Percentiles rank a stretch among this genome's conserved stretches.
Conservation (phyloP, 2,888 invertebrate genomes). For the Eurytoma californica region DNA sequence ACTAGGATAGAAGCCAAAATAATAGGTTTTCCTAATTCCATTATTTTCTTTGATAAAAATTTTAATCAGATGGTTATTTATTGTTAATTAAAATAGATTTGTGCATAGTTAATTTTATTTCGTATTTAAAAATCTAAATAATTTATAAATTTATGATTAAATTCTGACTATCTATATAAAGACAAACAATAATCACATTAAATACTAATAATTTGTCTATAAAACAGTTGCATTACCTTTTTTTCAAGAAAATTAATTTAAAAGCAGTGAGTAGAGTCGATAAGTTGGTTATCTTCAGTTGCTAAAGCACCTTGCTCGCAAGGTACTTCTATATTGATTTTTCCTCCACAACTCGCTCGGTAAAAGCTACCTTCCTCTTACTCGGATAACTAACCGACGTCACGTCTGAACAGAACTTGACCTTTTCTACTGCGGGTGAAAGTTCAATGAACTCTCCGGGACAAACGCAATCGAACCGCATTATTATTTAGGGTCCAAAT, state of each 20-base stretch:
- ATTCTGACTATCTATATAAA: too few relatives aligned
- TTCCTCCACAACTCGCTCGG: not conserved
- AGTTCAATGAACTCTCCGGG: not conserved
- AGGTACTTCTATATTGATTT: not conserved
- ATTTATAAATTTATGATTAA: too few relatives aligned
- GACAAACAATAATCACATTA: too few relatives aligned
- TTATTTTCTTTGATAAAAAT: not conserved
- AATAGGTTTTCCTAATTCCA: not conserved
- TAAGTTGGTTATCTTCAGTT: conserved; percentile 38
- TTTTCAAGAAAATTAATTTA: not conserved
- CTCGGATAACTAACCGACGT: not conserved
- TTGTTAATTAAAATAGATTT: too few relatives aligned
- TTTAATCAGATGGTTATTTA: too few relatives aligned
- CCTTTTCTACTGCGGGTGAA: conserved; percentile 4
- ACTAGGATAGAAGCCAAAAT: not conserved
- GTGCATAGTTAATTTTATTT: too few relatives aligned
- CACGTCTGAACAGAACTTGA: not conserved
- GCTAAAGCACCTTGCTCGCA: not conserved
- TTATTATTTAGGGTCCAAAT: too few relatives aligned
- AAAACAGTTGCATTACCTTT: not conserved
- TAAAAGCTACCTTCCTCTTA: not conserved
- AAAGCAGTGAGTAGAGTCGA: not conserved
- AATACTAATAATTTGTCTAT: not conserved
- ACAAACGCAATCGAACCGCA: not conserved
- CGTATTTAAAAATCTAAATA: too few relatives aligned